A percentile compares a stretch with the other conserved stretches of the same genome.
These are phyloP conservation scores for Osmerus mordax DNA, from an alignment of 2,113 vertebrate genomes.

Conservation along the genomic window DNA sequence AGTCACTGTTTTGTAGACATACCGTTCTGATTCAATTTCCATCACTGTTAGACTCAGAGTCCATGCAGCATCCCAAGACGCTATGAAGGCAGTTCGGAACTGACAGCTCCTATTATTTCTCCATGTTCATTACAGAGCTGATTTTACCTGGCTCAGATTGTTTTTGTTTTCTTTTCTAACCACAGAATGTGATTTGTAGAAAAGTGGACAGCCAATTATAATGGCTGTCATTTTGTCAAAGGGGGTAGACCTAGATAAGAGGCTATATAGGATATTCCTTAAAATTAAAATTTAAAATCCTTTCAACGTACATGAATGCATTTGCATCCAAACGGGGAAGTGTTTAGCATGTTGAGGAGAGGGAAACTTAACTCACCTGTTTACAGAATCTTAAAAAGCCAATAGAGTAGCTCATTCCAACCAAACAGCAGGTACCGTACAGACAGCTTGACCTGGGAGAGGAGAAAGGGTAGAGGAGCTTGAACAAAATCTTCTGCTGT, in stretches of 20 bases:
- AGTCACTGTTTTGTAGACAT: conserved; percentile 50
- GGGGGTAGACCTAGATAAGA: conserved; percentile 31
- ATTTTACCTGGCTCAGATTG: conserved; percentile 53
- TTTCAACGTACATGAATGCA: not conserved
- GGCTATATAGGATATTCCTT: conserved; percentile 16
- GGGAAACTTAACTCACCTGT: conserved; percentile 76
- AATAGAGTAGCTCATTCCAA: conserved; percentile 88
- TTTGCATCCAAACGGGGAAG: conserved; percentile 7
- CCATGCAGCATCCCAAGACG: conserved; percentile 44
- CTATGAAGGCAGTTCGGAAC: conserved; percentile 28
- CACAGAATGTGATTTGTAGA: conserved; percentile 38
- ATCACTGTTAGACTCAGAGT: conserved; percentile 50
- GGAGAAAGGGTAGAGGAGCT: not conserved
- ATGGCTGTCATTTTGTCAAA: conserved; percentile 48
- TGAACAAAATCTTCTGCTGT: too few species aligned
- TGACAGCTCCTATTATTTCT: conserved; percentile 61
- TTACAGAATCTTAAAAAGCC: conserved; percentile 97
- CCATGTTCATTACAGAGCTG: conserved; percentile 53
- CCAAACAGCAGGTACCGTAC: conserved; percentile 90
- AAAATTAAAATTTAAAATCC: not conserved
- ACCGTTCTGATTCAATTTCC: conserved; percentile 60
- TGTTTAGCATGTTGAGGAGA: conserved; percentile 8
- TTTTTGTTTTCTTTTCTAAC: conserved; percentile 42
- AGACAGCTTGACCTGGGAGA: conserved; percentile 84
- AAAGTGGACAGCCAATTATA: conserved; percentile 52